phyloP scores from a whole-genome alignment of 2,888 invertebrate species.

The Taphrorychus bicolor region DNA sequence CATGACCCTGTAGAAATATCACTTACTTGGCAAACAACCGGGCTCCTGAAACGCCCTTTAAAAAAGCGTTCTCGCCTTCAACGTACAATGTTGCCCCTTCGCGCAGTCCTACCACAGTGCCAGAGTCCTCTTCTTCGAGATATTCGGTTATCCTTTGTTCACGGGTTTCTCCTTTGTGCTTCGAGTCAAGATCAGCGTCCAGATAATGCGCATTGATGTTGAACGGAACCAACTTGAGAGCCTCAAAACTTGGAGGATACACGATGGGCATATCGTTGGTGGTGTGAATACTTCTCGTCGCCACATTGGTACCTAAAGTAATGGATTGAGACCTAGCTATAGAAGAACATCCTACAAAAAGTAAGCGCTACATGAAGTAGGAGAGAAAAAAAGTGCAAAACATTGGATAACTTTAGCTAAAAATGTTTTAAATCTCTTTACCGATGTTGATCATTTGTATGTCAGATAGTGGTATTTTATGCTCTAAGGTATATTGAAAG shows the following conservation, averaged over 20 bases:
- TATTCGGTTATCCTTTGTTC: constrained; percentile 77
- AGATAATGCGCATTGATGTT: constrained; percentile 88
- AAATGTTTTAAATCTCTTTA: too few species aligned
- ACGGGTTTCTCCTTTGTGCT: constrained; percentile 81
- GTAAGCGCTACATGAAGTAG: too few species aligned
- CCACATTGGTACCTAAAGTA: constrained; percentile 75
- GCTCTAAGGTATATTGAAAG: too few species aligned
- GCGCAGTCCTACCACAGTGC: constrained; percentile 72
- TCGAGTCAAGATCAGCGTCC: constrained; percentile 67
- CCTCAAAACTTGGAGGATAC: constrained; percentile 77
- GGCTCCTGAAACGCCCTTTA: constrained; percentile 71
- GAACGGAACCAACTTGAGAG: constrained; percentile 76
- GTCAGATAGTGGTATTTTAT: too few species aligned
- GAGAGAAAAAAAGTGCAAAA: too few species aligned
- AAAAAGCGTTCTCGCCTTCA: constrained; percentile 64
- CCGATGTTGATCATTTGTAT: too few species aligned
- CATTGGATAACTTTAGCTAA: too few species aligned
- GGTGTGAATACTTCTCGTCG: constrained; percentile 79
- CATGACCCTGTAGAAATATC: too few species aligned
- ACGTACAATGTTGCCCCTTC: constrained; percentile 75
- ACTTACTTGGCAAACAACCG: constrained; percentile 72
- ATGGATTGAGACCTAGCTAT: too few species aligned
- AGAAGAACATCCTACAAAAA: too few species aligned
- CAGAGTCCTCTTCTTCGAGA: constrained; percentile 65
- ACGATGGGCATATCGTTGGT: constrained; percentile 90